Conservation (phyloP, 2,113 vertebrate genomes). For the Mustela lutreola region DNA sequence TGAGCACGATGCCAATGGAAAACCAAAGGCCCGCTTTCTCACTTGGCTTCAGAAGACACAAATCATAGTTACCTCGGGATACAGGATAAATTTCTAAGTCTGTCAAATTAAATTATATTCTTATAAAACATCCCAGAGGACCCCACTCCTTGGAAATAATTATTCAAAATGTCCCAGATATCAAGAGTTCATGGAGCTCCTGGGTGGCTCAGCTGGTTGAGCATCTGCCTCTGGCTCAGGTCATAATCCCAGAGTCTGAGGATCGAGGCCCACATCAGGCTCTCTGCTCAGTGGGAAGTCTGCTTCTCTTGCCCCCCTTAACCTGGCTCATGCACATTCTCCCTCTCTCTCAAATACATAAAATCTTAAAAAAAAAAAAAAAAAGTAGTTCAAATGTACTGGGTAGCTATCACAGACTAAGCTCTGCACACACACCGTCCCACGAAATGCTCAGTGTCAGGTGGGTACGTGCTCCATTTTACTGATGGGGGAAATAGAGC, state of each 20-base stretch:
- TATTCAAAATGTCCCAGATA: background rate
- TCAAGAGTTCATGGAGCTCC: background rate
- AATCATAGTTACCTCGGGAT: background rate
- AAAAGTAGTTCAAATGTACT: too few species aligned
- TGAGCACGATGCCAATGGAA: background rate
- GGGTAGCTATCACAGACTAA: background rate
- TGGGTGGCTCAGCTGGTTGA: too few species aligned
- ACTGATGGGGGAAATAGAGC: background rate
- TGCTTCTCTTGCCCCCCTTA: too few species aligned
- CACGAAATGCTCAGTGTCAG: accelerated
- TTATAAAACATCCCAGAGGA: background rate
- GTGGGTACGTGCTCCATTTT: background rate
- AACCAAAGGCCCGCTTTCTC: conserved; percentile 30
- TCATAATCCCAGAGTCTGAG: too few species aligned
- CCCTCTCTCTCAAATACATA: too few species aligned
- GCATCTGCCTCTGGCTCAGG: too few species aligned
- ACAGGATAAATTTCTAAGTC: conserved; percentile 11
- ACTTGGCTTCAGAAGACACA: conserved; percentile 53
- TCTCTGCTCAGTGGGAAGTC: too few species aligned
- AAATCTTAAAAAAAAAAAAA: too few species aligned
- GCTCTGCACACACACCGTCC: accelerated
- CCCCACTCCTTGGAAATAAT: background rate
- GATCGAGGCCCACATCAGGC: too few species aligned
- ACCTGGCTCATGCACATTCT: too few species aligned
- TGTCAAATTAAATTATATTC: conserved; percentile 50